Evolutionary conservation across 2,797 vertebrate genomes (phyloP).

Genomic region (Ibycter americanus): DNA sequence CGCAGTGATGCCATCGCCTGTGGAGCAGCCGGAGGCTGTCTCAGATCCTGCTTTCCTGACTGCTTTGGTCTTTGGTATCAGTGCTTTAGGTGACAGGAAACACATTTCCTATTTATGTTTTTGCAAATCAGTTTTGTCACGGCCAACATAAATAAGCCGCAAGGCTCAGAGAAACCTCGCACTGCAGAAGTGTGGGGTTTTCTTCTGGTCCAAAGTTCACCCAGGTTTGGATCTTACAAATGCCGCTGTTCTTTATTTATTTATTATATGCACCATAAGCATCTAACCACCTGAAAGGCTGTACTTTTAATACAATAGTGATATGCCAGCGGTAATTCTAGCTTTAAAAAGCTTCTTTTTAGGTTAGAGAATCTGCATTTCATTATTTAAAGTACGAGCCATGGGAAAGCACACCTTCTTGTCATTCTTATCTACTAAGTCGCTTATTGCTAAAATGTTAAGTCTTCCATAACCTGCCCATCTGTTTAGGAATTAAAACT

Average conservation of each 20-base stretch:
- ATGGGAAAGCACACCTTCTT: neutral
- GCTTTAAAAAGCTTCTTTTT: neutral
- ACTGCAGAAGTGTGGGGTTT: neutral
- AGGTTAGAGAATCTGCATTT: neutral
- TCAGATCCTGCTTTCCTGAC: fast-evolving
- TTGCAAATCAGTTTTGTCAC: neutral
- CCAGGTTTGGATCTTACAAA: neutral
- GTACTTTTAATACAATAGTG: neutral
- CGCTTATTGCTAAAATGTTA: neutral
- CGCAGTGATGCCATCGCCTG: fast-evolving
- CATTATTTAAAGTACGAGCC: neutral
- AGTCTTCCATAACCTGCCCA: neutral
- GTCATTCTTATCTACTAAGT: neutral
- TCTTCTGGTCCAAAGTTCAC: conserved; percentile 3
- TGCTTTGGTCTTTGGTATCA: neutral
- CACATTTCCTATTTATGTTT: neutral
- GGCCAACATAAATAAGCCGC: neutral
- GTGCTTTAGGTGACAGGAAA: neutral
- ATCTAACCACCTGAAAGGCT: neutral
- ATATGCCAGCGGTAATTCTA: neutral
- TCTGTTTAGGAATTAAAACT: neutral
- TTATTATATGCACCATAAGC: neutral
- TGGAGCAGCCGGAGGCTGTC: neutral
- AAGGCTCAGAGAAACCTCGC: neutral
- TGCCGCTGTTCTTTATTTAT: neutral